Percentiles rank a stretch among this genome's conserved stretches.
Evolutionary conservation across 1,140 invertebrate genomes (phyloP).

Genomic region (Neodiprion lecontei): DNA sequence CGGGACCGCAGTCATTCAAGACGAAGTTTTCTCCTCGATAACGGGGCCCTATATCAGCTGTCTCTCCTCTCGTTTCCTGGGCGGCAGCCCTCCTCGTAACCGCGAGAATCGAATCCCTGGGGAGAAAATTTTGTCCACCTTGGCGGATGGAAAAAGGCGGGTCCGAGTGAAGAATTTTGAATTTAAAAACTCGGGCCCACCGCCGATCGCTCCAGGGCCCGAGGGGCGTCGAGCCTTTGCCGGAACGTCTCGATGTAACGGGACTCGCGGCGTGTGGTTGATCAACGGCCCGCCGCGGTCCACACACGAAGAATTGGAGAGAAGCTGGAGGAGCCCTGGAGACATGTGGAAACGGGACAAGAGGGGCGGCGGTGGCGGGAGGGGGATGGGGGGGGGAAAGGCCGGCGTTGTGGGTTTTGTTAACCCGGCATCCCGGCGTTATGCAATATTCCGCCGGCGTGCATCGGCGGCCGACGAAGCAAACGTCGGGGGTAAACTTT

Average conservation of each 20-base stretch:
- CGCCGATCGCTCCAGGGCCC: neutral
- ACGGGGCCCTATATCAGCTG: slow-evolving; percentile 3
- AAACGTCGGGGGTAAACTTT: no score
- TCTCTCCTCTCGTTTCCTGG: neutral
- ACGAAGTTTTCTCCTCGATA: neutral
- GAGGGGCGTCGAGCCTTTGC: neutral
- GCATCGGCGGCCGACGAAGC: no score
- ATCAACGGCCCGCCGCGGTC: neutral
- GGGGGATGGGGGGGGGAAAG: neutral
- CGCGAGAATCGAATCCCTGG: neutral
- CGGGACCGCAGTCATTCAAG: neutral
- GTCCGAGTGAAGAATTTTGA: slow-evolving; percentile 4
- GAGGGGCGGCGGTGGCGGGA: no score
- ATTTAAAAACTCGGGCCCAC: neutral
- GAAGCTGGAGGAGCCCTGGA: neutral
- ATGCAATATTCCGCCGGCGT: neutral
- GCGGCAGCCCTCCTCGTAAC: neutral
- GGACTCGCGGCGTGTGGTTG: slow-evolving; percentile 1
- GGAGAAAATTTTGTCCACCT: neutral
- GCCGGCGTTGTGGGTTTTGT: neutral
- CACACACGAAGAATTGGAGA: neutral
- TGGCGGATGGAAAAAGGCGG: neutral
- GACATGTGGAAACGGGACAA: neutral
- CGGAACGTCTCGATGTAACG: slow-evolving; percentile 1
- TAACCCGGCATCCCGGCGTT: neutral